These are phyloP conservation scores for Onychorhynchus coronatus DNA, from an alignment of 2,113 vertebrate species.

Conservation along the genomic window DNA sequence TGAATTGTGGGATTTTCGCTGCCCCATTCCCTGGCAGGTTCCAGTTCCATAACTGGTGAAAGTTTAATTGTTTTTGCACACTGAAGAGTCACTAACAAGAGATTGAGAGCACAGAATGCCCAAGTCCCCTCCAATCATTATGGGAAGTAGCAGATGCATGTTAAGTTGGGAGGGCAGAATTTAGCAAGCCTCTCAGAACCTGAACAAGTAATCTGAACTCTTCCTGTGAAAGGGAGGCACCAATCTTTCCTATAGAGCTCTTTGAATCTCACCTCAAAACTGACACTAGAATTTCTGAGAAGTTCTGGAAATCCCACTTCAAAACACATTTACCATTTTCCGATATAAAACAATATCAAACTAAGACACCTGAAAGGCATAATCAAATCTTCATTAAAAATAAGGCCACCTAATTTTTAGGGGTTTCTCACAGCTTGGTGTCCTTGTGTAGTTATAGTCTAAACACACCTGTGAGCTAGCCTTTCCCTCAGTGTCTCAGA, in stretches of 20 bases:
- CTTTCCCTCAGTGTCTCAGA: background rate
- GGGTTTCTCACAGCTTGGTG: background rate
- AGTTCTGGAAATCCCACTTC: background rate
- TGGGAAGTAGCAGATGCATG: background rate
- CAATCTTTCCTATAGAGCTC: background rate
- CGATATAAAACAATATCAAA: background rate
- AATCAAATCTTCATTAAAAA: slow-evolving; percentile 25
- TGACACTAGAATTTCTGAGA: background rate
- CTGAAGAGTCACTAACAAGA: background rate
- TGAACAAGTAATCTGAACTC: background rate
- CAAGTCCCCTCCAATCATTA: background rate
- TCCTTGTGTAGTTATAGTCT: background rate
- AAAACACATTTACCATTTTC: background rate
- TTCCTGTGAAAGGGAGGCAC: background rate
- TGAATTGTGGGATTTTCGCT: background rate
- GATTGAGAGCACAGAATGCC: background rate
- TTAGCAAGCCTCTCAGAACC: background rate
- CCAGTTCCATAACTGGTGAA: background rate
- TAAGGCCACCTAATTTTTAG: background rate
- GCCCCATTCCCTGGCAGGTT: background rate
- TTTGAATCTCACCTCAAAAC: background rate
- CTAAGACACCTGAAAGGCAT: background rate
- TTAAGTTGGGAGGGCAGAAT: background rate
- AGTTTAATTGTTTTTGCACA: slow-evolving; percentile 14
- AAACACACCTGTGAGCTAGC: slow-evolving; percentile 9